Evolutionary conservation across 2,797 vertebrate genomes (phyloP).

Genomic region (Stomatorhinus walkeri): DNA sequence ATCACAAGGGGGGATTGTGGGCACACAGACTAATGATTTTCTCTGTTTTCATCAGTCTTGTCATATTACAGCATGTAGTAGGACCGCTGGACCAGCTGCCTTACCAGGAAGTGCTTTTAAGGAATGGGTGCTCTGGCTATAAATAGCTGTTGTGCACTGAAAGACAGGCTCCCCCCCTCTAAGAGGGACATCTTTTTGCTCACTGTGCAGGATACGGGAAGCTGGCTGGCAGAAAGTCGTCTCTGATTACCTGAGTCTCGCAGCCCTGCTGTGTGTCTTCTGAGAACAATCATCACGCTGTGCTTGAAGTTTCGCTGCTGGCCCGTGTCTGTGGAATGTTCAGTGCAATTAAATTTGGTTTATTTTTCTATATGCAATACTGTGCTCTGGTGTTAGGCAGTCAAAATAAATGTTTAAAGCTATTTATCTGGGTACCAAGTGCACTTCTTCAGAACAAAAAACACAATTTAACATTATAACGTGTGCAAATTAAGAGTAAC

Average conservation of each 20-base stretch:
- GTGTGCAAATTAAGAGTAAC: neutral
- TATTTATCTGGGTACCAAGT: neutral
- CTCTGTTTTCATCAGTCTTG: neutral
- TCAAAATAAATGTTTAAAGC: neutral
- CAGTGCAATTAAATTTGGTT: neutral
- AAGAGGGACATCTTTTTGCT: neutral
- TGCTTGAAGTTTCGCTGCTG: neutral
- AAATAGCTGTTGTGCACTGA: neutral
- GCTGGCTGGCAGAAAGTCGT: no score
- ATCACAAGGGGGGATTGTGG: neutral
- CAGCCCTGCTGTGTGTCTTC: neutral
- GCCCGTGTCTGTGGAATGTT: neutral
- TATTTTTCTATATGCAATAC: neutral
- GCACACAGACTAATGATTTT: neutral
- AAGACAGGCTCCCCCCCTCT: neutral
- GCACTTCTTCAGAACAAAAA: neutral
- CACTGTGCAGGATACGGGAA: neutral
- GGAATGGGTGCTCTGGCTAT: neutral
- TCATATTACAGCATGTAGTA: neutral
- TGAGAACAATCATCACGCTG: neutral
- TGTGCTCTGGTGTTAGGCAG: neutral
- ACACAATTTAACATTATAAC: neutral
- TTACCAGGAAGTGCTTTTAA: neutral
- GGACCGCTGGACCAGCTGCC: neutral
- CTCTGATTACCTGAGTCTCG: neutral